Evolutionary conservation across 1,140 invertebrate genomes (phyloP).

Genomic region (Oryzaephilus surinamensis): DNA sequence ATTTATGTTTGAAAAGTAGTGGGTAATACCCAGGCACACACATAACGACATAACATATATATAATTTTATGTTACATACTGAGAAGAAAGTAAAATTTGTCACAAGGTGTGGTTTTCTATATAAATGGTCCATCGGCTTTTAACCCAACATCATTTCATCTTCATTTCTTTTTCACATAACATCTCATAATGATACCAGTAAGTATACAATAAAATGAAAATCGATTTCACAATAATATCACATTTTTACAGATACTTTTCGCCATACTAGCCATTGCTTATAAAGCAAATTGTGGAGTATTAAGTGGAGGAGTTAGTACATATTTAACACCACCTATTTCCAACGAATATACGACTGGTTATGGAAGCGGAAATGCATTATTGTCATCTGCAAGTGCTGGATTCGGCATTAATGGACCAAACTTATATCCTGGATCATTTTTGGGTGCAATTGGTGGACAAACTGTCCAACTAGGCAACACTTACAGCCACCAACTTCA

Average conservation of each 20-base stretch:
- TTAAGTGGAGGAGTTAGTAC: conserved; percentile 14
- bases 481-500: conserved; percentile 20
- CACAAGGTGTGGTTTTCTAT: conserved; percentile 15
- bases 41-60: too few relatives aligned
- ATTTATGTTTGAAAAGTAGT: too few relatives aligned
- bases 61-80: too few relatives aligned
- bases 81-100: conserved; percentile 14
- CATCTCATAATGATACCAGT: conserved; percentile 4
- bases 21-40: too few relatives aligned
- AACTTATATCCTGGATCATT: not conserved
- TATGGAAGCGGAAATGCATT: conserved; percentile 11
- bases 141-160: conserved; percentile 15
- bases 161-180: conserved; percentile 8
- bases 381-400: too few relatives aligned
- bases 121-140: conserved; percentile 13
- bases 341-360: conserved; percentile 14
- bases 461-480: conserved; percentile 13
- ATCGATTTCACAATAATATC: conserved; percentile 1
- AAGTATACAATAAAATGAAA: not conserved
- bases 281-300: conserved; percentile 18
- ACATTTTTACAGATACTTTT: conserved; percentile 18
- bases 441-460: not conserved
- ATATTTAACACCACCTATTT: conserved; percentile 18
- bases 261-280: conserved; percentile 17
- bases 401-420: not conserved